These are phyloP conservation scores for Pteronura brasiliensis DNA, from an alignment of 2,113 vertebrate species.

Conservation along the genomic window DNA sequence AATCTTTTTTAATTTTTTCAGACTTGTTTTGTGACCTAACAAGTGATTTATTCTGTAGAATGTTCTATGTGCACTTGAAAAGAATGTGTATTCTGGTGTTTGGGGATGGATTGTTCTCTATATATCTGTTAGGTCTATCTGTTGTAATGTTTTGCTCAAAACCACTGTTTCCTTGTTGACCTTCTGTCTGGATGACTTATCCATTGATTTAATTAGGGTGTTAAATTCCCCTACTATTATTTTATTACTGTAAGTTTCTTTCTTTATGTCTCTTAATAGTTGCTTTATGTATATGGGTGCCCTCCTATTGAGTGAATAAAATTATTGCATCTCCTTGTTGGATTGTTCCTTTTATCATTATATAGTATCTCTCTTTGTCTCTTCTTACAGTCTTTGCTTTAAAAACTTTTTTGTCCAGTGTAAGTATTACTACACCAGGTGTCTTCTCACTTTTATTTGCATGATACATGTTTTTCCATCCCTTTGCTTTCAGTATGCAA, in stretches of 20 bases:
- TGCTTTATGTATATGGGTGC: not conserved
- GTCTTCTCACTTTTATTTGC: not conserved
- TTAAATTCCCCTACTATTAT: not conserved
- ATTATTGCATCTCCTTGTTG: not conserved
- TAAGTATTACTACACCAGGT: not conserved
- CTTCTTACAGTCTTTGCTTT: not conserved
- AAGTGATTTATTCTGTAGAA: too few relatives aligned
- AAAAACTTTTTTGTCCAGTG: not conserved
- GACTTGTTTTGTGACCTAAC: too few relatives aligned
- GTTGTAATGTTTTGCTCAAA: not conserved
- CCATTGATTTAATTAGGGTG: not conserved
- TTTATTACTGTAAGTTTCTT: not conserved
- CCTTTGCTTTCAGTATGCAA: not conserved
- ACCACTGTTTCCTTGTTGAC: not conserved
- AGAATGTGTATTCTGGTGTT: too few relatives aligned
- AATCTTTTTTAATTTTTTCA: too few relatives aligned
- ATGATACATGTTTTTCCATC: not conserved
- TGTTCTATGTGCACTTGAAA: too few relatives aligned
- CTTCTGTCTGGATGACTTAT: not conserved
- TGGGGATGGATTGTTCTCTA: not conserved
- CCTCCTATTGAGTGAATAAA: not conserved
- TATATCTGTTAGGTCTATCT: not conserved
- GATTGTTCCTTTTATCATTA: not conserved
- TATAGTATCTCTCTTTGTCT: not conserved
- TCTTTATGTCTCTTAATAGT: not conserved